Evolutionary conservation across 2,888 invertebrate species (phyloP), one percentile per base, ranked within the genome.

Genomic region (Chalcis sispes): DNA sequence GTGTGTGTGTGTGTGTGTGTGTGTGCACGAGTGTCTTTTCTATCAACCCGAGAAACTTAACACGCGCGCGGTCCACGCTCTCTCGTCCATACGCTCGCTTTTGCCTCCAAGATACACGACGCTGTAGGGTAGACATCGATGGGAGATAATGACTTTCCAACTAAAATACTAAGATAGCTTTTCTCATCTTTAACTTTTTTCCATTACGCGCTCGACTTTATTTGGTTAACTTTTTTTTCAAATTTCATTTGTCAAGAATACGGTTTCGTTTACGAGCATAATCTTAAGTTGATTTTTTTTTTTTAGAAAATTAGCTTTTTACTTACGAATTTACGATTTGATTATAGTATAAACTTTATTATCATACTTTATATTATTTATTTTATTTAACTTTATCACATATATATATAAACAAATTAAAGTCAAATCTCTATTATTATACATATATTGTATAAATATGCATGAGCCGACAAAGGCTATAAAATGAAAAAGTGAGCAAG

Each of bases 51-150:
- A 15, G 42, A 42, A 42, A 15, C 42, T 42, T 42, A 15, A 13
- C 7, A 42, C 7, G 15, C 42, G 46, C 62, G 15, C 46, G 61
- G 18, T 29, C 1, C 27, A 48, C 50, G 25, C 29, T 20, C 20
- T 40, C 59, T 29, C 8, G 32, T 8, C 32, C 32, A 8, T 8
- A 32, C 32, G 32, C 32, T 42, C 7, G 15, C 42, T 29, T 3
- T 36, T n/a, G 8, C 13, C n/a, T 46, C 42, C 36, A 54, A 54
- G 52, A 72, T 32, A 25, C 29, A 42, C 32, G 29, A 54, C 42
- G 23, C 42, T 48, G 64, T 7, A 50, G 65, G 61, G 32, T 52
- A 67, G 61, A 67, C 61, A 40, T 73, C 58, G 66, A 61, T 66
- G 8, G 50, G 20, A 18, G 52, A 54, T 73, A 72, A 73, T 73